Evolutionary conservation across 2,888 invertebrate species (phyloP), one percentile per base, ranked within the genome.

Genomic region (Diabrotica balteata): DNA sequence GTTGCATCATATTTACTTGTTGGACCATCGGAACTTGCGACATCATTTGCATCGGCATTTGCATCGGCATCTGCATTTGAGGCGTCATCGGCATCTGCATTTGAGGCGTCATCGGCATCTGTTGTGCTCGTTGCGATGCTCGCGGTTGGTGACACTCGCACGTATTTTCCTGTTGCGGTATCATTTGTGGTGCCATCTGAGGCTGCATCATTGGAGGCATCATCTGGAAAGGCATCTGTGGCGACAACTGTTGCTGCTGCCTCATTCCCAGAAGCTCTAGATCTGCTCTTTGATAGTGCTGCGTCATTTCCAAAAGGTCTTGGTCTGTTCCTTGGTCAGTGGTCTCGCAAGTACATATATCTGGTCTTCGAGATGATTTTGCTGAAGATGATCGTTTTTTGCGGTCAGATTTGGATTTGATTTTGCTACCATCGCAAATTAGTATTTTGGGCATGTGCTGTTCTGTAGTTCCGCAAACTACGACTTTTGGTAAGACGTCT

Each of bases 381-480:
- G 53, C 32, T 52, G 3, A 49, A 17, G 8, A 8, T 11, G 1
- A 7, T 50, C 17, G 44, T 6, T 50, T 57, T 51, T 17, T 53
- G 55, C n/a, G 55, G n/a, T 44, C 8, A 0, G 55, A 44, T 11
- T 55, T 55, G 10, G 58, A 64, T 32, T 58, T 58, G 5, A 50
- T 49, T 47, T 63, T 64, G 6, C 53, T 62, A 55, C 81, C 85
- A 55, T 87, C 86, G 59, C 87, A 87, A 46, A 88, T 83, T 4
- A 88, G 85, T 51, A 88, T 85, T 76, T 86, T 87, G 2, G 88
- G 87, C 71, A 88, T 85, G 63, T 85, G 83, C 63, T 86, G 83
- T 71, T 86, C 87, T 0, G 84, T 84, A 7, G 82, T 76, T 0
- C 87, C 87, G 68, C 87, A 88, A 10, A 88, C 83, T n/a, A 88